Conservation (phyloP, 2,888 invertebrate genomes). For the Trachelus iudaicus region DNA sequence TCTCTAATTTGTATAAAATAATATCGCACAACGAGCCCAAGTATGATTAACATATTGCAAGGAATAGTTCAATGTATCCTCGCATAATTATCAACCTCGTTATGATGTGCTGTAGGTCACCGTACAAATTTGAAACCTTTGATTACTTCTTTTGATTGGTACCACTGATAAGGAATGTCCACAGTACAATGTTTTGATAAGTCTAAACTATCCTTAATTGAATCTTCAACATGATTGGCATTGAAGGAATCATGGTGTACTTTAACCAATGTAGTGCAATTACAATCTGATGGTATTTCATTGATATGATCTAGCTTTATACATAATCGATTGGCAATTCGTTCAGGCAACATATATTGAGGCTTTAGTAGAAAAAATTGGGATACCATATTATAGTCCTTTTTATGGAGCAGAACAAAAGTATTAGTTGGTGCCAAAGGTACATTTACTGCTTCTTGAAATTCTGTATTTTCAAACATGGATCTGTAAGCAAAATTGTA, state of each 20-base stretch:
- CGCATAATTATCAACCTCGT: background rate
- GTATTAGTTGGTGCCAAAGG: slow-evolving; percentile 60
- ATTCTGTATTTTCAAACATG: slow-evolving; percentile 53
- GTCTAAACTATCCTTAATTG: slow-evolving; percentile 13
- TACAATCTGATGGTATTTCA: slow-evolving; percentile 34
- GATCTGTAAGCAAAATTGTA: slow-evolving; percentile 40
- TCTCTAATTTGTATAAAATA: background rate
- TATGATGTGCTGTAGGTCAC: slow-evolving; percentile 32
- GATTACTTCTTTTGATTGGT: slow-evolving; percentile 58
- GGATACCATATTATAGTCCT: slow-evolving; percentile 47
- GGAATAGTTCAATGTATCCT: background rate
- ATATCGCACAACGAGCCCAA: background rate
- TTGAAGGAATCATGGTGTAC: slow-evolving; percentile 46
- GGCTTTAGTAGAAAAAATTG: slow-evolving; percentile 60
- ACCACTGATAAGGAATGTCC: slow-evolving; percentile 50
- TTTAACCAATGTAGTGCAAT: slow-evolving; percentile 46
- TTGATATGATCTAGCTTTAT: slow-evolving; percentile 47
- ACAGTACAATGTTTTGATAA: slow-evolving; percentile 16
- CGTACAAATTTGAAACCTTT: slow-evolving; percentile 58
- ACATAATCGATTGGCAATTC: slow-evolving; percentile 38
- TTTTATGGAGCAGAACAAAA: slow-evolving; percentile 58
- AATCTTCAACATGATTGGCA: slow-evolving; percentile 24
- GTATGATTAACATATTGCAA: background rate
- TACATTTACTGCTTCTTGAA: slow-evolving; percentile 54
- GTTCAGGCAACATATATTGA: slow-evolving; percentile 41